Evolutionary conservation across 2,888 invertebrate genomes (phyloP), one percentile per base, ranked within the genome.

Genomic region (Arge pagana): DNA sequence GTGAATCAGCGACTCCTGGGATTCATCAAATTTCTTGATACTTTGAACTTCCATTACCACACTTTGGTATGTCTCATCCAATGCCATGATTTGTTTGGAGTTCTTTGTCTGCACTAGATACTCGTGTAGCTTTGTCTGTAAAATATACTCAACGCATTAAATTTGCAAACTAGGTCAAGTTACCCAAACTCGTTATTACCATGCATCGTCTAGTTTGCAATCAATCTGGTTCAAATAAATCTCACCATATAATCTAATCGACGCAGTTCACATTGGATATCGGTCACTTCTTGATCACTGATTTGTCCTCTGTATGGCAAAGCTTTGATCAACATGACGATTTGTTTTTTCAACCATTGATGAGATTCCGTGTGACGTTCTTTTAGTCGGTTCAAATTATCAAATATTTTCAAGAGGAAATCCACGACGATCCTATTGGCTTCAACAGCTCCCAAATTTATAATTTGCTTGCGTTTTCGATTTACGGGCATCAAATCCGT

Each of bases 231-330:
- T 26, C 28, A 26, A 26, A 26, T 26, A 26, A 0, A 26, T 13
- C 18, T 45, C 35, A 45, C 45, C 45, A 45, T 31, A 18, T 33
- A 45, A 13, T 31, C 10, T 4, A 45, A 33, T 26, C 45, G 31
- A 3, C 24, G 10, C 10, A 45, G 16, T 15, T 45, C 45, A 3
- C 13, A 15, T 8, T 33, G n/a, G 11, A 45, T 45, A 11, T 45
- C 45, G 15, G 6, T 13, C 4, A 33, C 15, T 45, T 45, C 23
- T 33, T 45, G 45, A 8, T 23, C 10, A 3, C 33, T 33, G 8
- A 45, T 45, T 23, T 45, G 45, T 2, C 45, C 45, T 15, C 33
- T 45, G 5, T 13, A 33, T 13, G 45, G 33, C 21, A 23, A 15
- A 15, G 13, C 21, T 21, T 45, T 16, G 4, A 23, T 16, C 6